These are phyloP conservation scores for Coendou prehensilis DNA, from an alignment of 2,797 vertebrate genomes.

Conservation along the genomic window DNA sequence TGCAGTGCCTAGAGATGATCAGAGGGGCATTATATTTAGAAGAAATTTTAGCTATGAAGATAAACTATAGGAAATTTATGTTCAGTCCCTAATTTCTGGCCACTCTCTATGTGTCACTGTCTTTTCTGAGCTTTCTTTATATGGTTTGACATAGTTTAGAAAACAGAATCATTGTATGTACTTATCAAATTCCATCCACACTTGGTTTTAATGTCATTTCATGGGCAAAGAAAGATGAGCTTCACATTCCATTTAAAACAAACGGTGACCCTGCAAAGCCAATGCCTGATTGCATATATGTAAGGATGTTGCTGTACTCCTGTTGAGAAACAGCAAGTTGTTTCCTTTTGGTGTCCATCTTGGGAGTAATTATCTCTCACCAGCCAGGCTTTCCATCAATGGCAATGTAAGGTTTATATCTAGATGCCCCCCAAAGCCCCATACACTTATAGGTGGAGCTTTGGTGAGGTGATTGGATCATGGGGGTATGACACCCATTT, in stretches of 20 bases:
- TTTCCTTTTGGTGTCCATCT: neutral
- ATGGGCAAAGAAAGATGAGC: neutral
- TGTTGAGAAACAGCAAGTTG: neutral
- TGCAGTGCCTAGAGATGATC: too few relatives aligned
- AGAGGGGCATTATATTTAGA: neutral
- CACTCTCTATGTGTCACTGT: neutral
- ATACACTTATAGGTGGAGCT: neutral
- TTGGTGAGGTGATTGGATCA: neutral
- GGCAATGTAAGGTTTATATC: neutral
- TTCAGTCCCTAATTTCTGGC: neutral
- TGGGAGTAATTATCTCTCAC: neutral
- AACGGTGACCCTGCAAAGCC: neutral
- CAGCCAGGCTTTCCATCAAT: neutral
- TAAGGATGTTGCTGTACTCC: neutral
- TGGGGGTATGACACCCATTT: neutral
- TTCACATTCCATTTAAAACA: neutral
- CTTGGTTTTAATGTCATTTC: neutral
- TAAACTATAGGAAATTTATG: neutral
- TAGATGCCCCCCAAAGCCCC: neutral
- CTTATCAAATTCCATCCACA: neutral
- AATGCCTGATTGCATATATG: accelerated
- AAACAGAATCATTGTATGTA: neutral
- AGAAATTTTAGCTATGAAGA: neutral
- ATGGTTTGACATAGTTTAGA: neutral
- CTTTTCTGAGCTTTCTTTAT: neutral